Evolutionary conservation across 2,113 vertebrate genomes (phyloP).

Genomic region (Lycocorax pyrrhopterus): DNA sequence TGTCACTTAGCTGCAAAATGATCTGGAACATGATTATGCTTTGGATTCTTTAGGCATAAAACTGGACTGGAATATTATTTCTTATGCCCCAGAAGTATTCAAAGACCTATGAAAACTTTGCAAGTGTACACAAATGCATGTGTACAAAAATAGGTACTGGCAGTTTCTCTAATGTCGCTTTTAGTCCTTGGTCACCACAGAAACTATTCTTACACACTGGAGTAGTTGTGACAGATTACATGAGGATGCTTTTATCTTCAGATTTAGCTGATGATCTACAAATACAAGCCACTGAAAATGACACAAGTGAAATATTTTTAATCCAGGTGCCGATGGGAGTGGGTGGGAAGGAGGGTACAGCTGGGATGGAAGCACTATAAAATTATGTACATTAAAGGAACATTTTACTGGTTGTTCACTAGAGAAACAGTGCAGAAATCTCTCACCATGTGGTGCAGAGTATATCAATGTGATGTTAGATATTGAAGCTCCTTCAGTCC

Average conservation of each 20-base stretch:
- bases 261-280: background rate
- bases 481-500: background rate
- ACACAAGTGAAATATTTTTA: slow-evolving; percentile 3
- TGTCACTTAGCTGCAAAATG: background rate
- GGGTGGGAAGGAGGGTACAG: background rate
- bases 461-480: background rate
- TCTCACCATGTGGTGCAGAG: background rate
- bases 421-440: background rate
- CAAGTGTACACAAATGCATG: background rate
- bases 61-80: background rate
- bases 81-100: background rate
- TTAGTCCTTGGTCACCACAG: background rate
- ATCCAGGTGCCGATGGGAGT: background rate
- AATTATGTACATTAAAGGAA: background rate
- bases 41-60: background rate
- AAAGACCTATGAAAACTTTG: background rate
- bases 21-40: background rate
- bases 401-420: background rate
- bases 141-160: background rate
- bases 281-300: background rate
- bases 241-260: background rate
- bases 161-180: background rate
- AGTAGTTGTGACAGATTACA: background rate
- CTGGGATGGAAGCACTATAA: background rate
- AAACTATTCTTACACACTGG: background rate